A percentile compares a stretch with the other conserved stretches of the same genome.
These are phyloP conservation scores for Pseudochaenichthys georgianus DNA, from an alignment of 2,797 vertebrate species.

Conservation along the genomic window DNA sequence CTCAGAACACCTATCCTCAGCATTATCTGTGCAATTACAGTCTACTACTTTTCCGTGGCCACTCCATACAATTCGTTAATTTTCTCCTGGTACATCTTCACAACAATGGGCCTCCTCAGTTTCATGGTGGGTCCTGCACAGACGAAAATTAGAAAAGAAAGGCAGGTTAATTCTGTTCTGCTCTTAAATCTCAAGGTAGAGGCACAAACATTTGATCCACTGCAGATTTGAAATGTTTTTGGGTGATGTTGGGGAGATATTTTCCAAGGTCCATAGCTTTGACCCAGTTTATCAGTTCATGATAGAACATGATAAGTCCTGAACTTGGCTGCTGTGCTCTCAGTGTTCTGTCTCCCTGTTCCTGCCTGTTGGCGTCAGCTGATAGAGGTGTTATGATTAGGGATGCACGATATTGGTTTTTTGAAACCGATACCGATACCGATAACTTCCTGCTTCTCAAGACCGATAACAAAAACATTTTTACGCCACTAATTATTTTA, in stretches of 20 bases:
- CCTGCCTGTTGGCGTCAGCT: no score
- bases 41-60: constrained; percentile 41
- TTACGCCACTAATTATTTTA: no score
- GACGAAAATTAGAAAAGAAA: constrained; percentile 24
- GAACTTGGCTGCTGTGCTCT: no score
- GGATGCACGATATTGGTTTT: no score
- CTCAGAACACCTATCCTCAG: not conserved
- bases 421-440: no score
- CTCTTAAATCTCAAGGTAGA: not conserved
- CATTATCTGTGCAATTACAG: not conserved
- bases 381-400: no score
- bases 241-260: not conserved
- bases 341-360: no score
- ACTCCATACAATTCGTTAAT: constrained; percentile 81
- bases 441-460: no score
- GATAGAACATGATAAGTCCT: no score
- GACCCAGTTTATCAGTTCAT: no score
- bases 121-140: constrained; percentile 87
- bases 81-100: constrained; percentile 84
- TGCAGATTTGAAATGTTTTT: not conserved
- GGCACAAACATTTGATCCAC: not conserved
- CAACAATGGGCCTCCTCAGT: constrained; percentile 84
- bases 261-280: no score
- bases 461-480: no score
- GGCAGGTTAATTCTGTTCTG: not conserved